These are phyloP conservation scores for Podarcis muralis DNA, from an alignment of 2,113 vertebrate species.

Conservation along the genomic window DNA sequence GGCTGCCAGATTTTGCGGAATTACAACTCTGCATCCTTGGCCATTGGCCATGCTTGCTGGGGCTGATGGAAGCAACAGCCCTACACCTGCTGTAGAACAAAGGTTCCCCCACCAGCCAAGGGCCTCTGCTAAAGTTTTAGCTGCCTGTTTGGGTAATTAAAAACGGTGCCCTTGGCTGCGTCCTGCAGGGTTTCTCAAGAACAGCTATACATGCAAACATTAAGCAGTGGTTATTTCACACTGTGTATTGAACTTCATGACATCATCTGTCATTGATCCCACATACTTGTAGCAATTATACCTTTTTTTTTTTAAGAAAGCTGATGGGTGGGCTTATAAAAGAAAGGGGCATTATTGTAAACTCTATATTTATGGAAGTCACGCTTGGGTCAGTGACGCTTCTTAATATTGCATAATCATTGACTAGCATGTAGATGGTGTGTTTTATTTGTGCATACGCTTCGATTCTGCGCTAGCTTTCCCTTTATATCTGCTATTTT, in stretches of 20 bases:
- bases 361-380: constrained; percentile 27
- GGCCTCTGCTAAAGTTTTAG: background rate
- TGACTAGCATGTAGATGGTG: constrained; percentile 27
- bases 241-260: background rate
- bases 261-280: constrained; percentile 9
- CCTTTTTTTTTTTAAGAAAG: background rate
- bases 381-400: constrained; percentile 19
- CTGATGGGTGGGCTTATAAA: constrained; percentile 34
- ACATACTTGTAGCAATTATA: constrained; percentile 25
- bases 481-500: constrained; percentile 14
- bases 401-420: constrained; percentile 12
- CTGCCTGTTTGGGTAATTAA: background rate
- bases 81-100: too few species aligned
- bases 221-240: background rate
- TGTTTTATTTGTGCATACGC: constrained; percentile 27
- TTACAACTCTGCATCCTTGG: too few species aligned
- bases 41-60: too few species aligned
- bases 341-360: constrained; percentile 48
- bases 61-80: too few species aligned
- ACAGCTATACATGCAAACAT: background rate
- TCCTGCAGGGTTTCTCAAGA: background rate
- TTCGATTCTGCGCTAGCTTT: constrained; percentile 36
- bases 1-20: too few species aligned
- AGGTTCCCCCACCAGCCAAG: background rate
- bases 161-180: background rate